Percentiles rank a stretch among this genome's conserved stretches.
Evolutionary conservation across 2,888 invertebrate species (phyloP).

Genomic region (Dolichomitus sp.): DNA sequence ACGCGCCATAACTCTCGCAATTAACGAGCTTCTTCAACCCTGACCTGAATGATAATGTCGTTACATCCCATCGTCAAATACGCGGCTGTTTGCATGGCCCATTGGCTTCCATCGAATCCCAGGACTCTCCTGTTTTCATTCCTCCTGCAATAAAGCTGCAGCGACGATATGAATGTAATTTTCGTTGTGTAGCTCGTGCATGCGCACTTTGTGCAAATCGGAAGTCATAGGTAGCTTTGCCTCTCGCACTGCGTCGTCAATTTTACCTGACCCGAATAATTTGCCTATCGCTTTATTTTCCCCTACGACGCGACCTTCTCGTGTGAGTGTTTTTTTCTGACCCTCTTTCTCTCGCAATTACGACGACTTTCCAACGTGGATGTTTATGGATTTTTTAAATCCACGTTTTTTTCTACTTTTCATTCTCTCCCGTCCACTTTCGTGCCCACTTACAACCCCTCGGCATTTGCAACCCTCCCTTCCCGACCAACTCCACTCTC

Average conservation of each 20-base stretch:
- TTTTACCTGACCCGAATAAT: constrained; percentile 44
- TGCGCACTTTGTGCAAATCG: constrained; percentile 36
- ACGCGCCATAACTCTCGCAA: neutral
- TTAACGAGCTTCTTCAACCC: constrained; percentile 8
- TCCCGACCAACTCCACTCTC: constrained; percentile 25
- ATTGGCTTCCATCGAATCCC: neutral
- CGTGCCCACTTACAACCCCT: constrained; percentile 26
- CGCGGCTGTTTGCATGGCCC: neutral
- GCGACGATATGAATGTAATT: neutral
- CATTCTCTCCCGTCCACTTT: neutral
- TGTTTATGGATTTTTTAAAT: constrained; percentile 16
- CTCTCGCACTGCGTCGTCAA: constrained; percentile 27
- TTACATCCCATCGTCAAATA: neutral
- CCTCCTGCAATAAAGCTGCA: constrained; percentile 6
- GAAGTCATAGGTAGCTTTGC: constrained; percentile 4
- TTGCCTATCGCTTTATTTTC: neutral
- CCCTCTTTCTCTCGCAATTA: constrained; percentile 1
- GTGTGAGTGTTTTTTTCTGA: neutral
- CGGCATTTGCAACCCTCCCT: constrained; percentile 9
- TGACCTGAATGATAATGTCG: neutral
- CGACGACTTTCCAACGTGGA: neutral
- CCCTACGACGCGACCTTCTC: too few species aligned
- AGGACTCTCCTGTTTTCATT: neutral
- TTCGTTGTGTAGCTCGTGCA: constrained; percentile 27
- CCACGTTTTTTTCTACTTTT: constrained; percentile 2